phyloP scores from a whole-genome alignment of 2,797 vertebrate species.

The Ataeniobius toweri region DNA sequence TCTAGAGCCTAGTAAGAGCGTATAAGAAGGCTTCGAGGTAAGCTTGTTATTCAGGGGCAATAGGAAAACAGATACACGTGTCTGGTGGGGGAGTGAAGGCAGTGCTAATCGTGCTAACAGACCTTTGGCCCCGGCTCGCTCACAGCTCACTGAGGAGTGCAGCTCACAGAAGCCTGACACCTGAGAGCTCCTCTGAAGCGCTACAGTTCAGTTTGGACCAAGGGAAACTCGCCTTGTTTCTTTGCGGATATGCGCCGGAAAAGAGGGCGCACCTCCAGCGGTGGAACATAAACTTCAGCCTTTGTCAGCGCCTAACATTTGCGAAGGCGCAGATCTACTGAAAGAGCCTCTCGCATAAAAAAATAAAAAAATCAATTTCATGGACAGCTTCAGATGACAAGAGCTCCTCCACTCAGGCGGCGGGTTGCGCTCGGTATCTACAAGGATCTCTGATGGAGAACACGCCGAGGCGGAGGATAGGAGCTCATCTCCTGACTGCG shows the following conservation, averaged over 20 bases:
- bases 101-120: conserved; percentile 27
- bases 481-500: conserved; percentile 52
- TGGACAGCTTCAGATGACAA: conserved; percentile 67
- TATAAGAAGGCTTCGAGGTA: background rate
- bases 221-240: conserved; percentile 16
- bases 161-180: conserved; percentile 61
- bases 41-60: background rate
- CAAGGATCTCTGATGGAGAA: conserved; percentile 58
- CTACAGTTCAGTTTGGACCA: conserved; percentile 29
- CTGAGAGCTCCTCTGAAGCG: conserved; percentile 53
- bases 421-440: conserved; percentile 67
- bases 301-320: conserved; percentile 16
- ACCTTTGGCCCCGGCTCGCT: conserved; percentile 57
- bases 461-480: conserved; percentile 73
- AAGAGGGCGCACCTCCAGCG: conserved; percentile 28
- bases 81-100: background rate
- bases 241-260: conserved; percentile 47
- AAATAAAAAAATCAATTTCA: conserved; percentile 39
- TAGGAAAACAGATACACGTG: background rate
- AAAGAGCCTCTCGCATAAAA: conserved; percentile 32
- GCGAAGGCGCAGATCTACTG: background rate
- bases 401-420: conserved; percentile 53
- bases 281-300: conserved; percentile 16
- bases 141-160: conserved; percentile 33
- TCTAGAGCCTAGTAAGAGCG: background rate